Conservation (phyloP, 1,140 invertebrate genomes). For the Nasonia vitripennis region DNA sequence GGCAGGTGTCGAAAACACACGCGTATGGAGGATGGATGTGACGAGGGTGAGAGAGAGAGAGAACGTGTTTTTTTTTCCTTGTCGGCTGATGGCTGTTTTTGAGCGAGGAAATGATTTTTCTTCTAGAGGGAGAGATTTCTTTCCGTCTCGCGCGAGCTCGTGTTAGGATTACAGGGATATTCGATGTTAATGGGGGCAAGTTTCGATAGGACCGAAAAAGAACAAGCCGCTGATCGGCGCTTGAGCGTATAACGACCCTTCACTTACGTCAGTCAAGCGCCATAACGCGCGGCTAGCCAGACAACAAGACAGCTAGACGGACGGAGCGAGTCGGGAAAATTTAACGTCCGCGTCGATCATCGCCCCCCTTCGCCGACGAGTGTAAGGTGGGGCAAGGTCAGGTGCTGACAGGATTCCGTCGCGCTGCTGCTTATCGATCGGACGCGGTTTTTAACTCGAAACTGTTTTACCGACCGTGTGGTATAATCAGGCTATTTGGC, state of each 20-base stretch:
- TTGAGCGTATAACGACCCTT: not conserved
- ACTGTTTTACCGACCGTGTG: too few species aligned
- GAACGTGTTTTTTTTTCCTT: not conserved
- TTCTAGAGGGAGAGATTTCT: not conserved
- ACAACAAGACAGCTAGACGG: not conserved
- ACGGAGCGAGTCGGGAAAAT: not conserved
- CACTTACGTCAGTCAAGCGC: not conserved
- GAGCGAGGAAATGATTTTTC: slow-evolving; percentile 1
- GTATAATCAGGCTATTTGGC: too few species aligned
- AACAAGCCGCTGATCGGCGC: not conserved
- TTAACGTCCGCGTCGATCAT: not conserved
- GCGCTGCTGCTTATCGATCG: slow-evolving; percentile 15
- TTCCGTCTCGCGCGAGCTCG: not conserved
- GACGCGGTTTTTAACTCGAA: not conserved
- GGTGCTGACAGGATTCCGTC: not conserved
- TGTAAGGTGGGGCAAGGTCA: slow-evolving; percentile 24
- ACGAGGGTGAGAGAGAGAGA: not conserved
- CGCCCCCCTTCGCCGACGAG: not conserved
- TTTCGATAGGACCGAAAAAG: not conserved
- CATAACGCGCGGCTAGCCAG: not conserved
- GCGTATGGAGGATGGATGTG: not conserved
- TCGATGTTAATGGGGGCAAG: too few species aligned
- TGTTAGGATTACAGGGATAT: not conserved
- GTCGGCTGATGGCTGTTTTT: slow-evolving; percentile 5
- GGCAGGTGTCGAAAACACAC: slow-evolving; percentile 33